Percentiles rank a stretch among this genome's conserved stretches.
These are phyloP conservation scores for Chloroceryle amazona DNA, from an alignment of 2,797 vertebrate species.

Conservation along the genomic window DNA sequence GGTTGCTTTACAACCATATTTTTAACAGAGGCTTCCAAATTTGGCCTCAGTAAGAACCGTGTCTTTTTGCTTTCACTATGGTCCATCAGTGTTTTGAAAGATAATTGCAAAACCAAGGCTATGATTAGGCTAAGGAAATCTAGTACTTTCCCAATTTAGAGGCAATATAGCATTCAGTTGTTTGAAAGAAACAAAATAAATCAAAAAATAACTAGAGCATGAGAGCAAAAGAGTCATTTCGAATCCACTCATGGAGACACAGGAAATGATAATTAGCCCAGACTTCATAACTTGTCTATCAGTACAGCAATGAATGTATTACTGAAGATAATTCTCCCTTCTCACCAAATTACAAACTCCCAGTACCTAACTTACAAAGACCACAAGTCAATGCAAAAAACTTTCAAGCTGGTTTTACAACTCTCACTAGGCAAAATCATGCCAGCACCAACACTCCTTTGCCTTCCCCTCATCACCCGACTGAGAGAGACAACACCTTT, in stretches of 20 bases:
- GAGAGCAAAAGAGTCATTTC: neutral
- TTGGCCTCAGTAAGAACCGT: neutral
- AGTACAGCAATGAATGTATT: neutral
- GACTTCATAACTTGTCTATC: constrained; percentile 8
- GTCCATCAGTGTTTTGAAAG: neutral
- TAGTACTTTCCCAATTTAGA: constrained; percentile 40
- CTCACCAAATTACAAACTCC: neutral
- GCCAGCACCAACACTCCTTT: neutral
- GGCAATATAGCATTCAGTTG: constrained; percentile 15
- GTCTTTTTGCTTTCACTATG: neutral
- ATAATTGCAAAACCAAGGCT: constrained; percentile 7
- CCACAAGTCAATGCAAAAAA: neutral
- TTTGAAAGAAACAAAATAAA: constrained; percentile 39
- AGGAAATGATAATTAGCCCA: constrained; percentile 16
- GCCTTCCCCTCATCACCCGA: neutral
- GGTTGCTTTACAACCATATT: neutral
- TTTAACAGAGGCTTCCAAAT: neutral
- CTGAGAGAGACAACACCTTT: neutral
- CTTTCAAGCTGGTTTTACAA: neutral
- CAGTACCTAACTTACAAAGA: neutral
- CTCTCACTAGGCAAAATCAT: neutral
- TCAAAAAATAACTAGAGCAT: neutral
- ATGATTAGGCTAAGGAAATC: constrained; percentile 10
- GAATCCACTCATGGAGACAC: neutral
- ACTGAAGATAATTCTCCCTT: neutral